Evolutionary conservation across 1,140 invertebrate species (phyloP), one percentile per base, ranked within the genome.

Genomic region (Drosophila ercepeae): DNA sequence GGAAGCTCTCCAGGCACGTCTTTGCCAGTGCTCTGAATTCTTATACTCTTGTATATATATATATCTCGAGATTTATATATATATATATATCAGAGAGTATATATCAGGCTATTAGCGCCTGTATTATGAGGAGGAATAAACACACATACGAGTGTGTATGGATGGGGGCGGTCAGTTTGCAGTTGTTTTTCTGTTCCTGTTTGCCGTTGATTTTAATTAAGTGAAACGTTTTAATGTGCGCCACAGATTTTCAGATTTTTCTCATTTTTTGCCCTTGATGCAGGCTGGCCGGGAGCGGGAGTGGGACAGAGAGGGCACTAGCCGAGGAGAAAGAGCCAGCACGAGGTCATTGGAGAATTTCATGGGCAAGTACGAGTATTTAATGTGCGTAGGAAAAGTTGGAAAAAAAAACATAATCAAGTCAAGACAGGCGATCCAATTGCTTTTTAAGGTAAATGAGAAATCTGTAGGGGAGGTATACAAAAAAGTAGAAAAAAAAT

Each of bases 161-260:
- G 61, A 72, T 63, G 67, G 65, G 77, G 77, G 77, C 77, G 71
- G 65, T 64, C 64, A 67, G 49, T 72, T 59, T 59, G 58, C 53
- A 71, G 71, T 72, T 41, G 60, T 52, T 34, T 19, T 51, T 63
- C 42, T 52, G 63, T 60, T 32, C 63, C 46, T 32, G 46, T 51
- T 11, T 60, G 76, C 53, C 59, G 59, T 82, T 83, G 78, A 81
- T 81, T 81, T 81, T 81, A 82, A 81, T 81, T 81, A 82, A 81
- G 78, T 81, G 68, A 82, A 81, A 76, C 73, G 73, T 82, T 81
- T 73, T 81, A 82, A 81, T 81, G 73, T 82, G 55, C 78, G 67
- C 77, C 65, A 79, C 77, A 81, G 77, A 79, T 79, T 79, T 70
- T 42, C 50, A 39, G 32, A 65, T 51, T 67, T 79, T 70, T 42